phyloP scores from a whole-genome alignment of 2,113 vertebrate species.

The Spea multiplicata region DNA sequence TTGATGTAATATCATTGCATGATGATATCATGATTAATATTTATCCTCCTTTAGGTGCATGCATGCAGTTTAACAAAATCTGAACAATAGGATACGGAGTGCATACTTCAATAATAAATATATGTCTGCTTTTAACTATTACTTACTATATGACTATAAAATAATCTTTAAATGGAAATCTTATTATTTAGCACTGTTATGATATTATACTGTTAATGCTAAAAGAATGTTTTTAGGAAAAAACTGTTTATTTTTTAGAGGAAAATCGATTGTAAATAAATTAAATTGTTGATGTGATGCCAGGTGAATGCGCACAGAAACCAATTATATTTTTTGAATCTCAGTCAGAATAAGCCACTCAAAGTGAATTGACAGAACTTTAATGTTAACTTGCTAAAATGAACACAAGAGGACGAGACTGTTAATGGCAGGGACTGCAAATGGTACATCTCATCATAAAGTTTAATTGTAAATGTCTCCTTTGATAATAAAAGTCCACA shows the following conservation, averaged over 20 bases:
- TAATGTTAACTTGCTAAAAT: conserved; percentile 16
- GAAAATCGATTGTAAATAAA: conserved; percentile 24
- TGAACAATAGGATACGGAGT: too few relatives aligned
- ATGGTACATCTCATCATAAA: conserved; percentile 45
- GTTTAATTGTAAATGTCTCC: conserved; percentile 44
- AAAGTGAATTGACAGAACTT: not conserved
- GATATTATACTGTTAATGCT: too few relatives aligned
- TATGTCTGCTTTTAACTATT: too few relatives aligned
- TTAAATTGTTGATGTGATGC: conserved; percentile 24
- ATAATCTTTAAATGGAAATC: too few relatives aligned
- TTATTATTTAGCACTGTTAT: too few relatives aligned
- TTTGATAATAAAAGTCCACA: conserved; percentile 51
- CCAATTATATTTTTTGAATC: conserved; percentile 37
- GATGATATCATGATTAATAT: conserved; percentile 1
- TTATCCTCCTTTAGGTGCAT: not conserved
- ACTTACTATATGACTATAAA: too few relatives aligned
- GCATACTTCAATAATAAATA: too few relatives aligned
- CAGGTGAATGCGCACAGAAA: conserved; percentile 36
- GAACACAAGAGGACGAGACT: conserved; percentile 46
- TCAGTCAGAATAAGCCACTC: conserved; percentile 29
- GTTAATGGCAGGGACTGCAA: conserved; percentile 30
- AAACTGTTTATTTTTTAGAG: not conserved
- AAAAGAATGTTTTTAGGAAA: not conserved
- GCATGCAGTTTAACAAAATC: too few relatives aligned
- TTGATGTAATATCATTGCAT: conserved; percentile 28